These are phyloP conservation scores for Equus przewalskii DNA, from an alignment of 2,113 vertebrate genomes.

Conservation along the genomic window DNA sequence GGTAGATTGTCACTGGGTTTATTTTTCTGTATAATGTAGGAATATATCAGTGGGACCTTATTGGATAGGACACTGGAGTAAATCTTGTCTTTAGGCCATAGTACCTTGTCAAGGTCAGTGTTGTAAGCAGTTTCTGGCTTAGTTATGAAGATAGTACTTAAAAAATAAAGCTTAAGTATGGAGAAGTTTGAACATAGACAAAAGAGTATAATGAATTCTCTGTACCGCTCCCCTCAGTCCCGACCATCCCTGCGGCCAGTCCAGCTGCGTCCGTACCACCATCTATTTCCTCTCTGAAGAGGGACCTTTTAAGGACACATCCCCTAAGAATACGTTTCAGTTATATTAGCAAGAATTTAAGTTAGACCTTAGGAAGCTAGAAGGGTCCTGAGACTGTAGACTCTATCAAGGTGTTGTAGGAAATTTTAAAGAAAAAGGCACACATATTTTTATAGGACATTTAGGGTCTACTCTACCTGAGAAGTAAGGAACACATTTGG, in stretches of 20 bases:
- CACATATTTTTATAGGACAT: neutral
- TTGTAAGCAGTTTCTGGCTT: neutral
- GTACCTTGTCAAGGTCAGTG: neutral
- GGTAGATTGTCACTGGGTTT: neutral
- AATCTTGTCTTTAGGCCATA: neutral
- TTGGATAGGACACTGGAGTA: neutral
- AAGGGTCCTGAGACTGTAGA: neutral
- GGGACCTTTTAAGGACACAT: neutral
- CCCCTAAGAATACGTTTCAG: neutral
- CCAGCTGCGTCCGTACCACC: neutral
- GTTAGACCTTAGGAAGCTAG: neutral
- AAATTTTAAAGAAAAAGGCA: neutral
- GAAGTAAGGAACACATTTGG: neutral
- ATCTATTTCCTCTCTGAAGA: neutral
- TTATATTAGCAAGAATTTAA: neutral
- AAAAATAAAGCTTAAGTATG: neutral
- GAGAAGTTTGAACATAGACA: neutral
- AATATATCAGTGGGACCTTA: neutral
- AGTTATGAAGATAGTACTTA: neutral
- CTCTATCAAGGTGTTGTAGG: neutral
- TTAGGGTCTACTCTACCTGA: neutral
- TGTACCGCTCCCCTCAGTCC: neutral
- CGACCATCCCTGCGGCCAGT: neutral
- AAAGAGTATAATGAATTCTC: neutral
- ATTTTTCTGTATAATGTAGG: neutral